Conservation (phyloP, 2,113 vertebrate genomes). For the Ctenomys sociabilis region DNA sequence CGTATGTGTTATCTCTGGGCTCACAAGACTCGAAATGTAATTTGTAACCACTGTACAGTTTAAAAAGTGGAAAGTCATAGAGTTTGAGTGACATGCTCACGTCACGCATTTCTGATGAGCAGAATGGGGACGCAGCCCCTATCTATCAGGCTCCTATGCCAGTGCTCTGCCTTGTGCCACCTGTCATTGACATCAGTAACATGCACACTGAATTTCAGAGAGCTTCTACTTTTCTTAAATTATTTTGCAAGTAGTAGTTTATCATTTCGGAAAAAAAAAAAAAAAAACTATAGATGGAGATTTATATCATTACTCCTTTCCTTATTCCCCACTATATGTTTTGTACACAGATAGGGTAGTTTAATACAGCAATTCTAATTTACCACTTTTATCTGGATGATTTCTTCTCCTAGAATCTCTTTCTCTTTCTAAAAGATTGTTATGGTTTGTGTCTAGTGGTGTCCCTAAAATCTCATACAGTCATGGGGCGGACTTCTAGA, state of each 20-base stretch:
- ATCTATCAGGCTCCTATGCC: background rate
- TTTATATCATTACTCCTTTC: background rate
- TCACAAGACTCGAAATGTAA: background rate
- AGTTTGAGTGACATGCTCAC: background rate
- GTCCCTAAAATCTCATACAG: too few relatives aligned
- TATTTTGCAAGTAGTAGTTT: background rate
- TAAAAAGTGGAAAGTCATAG: background rate
- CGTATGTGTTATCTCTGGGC: background rate
- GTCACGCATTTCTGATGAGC: background rate
- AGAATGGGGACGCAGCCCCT: background rate
- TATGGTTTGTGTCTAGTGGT: too few relatives aligned
- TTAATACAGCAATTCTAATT: background rate
- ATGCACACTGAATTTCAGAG: background rate
- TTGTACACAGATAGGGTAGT: background rate
- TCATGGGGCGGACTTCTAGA: too few relatives aligned
- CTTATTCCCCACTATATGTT: background rate
- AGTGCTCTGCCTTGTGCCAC: too few relatives aligned
- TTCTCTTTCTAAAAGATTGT: background rate
- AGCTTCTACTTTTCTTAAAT: background rate
- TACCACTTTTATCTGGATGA: background rate
- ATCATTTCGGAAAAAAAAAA: background rate
- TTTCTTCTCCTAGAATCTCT: background rate
- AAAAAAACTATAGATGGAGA: background rate
- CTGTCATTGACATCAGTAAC: background rate
- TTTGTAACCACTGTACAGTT: background rate